A percentile compares a stretch with the other conserved stretches of the same genome.
Conservation (phyloP, 1,140 invertebrate species). For the Harlomillsia oculata region DNA sequence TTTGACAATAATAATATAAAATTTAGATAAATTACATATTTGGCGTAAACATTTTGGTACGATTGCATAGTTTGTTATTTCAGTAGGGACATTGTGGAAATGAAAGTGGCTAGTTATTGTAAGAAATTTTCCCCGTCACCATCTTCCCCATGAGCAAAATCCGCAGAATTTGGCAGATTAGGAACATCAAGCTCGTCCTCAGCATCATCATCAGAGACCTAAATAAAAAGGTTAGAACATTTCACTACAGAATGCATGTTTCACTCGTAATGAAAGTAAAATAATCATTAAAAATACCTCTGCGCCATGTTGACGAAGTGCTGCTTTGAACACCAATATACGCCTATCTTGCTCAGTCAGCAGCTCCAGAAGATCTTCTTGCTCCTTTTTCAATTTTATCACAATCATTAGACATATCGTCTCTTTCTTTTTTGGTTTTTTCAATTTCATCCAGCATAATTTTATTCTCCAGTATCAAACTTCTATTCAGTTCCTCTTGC, state of each 20-base stretch:
- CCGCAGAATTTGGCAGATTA: constrained; percentile 4
- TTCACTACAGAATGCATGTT: not conserved
- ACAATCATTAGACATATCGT: too few relatives aligned
- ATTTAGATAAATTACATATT: too few relatives aligned
- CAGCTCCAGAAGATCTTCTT: constrained; percentile 78
- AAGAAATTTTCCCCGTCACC: constrained; percentile 5
- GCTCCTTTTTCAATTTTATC: constrained; percentile 74
- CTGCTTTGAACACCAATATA: constrained; percentile 3
- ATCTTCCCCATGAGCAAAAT: not conserved
- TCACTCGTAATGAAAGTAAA: too few relatives aligned
- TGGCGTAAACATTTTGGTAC: too few relatives aligned
- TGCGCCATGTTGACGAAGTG: constrained; percentile 14
- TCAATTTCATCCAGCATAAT: constrained; percentile 50
- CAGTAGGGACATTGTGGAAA: too few relatives aligned
- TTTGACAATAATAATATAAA: too few relatives aligned
- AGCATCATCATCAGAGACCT: constrained; percentile 19
- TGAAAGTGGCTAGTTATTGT: too few relatives aligned
- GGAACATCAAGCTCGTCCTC: constrained; percentile 13
- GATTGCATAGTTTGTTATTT: too few relatives aligned
- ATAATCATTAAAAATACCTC: constrained; percentile 9
- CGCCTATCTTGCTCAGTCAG: constrained; percentile 53
- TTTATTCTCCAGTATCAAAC: constrained; percentile 37
- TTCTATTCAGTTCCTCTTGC: constrained; percentile 37
- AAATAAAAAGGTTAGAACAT: not conserved
- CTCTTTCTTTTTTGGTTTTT: constrained; percentile 55